Conservation (phyloP, 2,888 invertebrate genomes). For the Sisyra nigra region DNA sequence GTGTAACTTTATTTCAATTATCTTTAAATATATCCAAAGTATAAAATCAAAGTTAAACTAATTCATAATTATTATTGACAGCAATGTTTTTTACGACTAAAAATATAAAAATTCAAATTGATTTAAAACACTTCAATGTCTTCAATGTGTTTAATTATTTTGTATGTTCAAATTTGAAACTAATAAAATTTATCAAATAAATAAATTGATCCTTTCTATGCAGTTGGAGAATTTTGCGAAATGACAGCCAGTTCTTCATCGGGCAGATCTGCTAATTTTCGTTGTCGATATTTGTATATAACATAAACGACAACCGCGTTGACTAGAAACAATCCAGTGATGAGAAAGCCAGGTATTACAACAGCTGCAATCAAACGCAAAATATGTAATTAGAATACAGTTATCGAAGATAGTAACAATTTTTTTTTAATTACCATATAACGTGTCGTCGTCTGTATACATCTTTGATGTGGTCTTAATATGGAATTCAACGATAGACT, state of each 20-base stretch:
- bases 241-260: slow-evolving; percentile 3
- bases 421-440: slow-evolving; percentile 5
- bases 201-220: neutral
- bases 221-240: neutral
- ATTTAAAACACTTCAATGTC: too few relatives aligned
- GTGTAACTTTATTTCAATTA: too few relatives aligned
- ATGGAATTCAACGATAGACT: too few relatives aligned
- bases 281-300: slow-evolving; percentile 53
- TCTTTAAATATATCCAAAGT: too few relatives aligned
- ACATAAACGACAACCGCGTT: slow-evolving; percentile 58
- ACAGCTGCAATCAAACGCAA: slow-evolving; percentile 38
- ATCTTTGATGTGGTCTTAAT: slow-evolving; percentile 3
- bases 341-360: slow-evolving; percentile 52
- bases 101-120: too few relatives aligned
- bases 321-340: slow-evolving; percentile 51
- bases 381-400: neutral
- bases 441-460: slow-evolving; percentile 4
- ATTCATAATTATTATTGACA: too few relatives aligned
- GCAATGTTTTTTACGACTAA: too few relatives aligned
- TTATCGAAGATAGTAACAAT: neutral
- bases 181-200: neutral
- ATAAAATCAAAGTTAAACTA: too few relatives aligned
- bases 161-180: neutral
- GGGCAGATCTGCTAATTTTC: slow-evolving; percentile 26
- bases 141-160: neutral